Evolutionary conservation across 1,140 invertebrate genomes (phyloP).

Genomic region (Harpegnathos saltator): DNA sequence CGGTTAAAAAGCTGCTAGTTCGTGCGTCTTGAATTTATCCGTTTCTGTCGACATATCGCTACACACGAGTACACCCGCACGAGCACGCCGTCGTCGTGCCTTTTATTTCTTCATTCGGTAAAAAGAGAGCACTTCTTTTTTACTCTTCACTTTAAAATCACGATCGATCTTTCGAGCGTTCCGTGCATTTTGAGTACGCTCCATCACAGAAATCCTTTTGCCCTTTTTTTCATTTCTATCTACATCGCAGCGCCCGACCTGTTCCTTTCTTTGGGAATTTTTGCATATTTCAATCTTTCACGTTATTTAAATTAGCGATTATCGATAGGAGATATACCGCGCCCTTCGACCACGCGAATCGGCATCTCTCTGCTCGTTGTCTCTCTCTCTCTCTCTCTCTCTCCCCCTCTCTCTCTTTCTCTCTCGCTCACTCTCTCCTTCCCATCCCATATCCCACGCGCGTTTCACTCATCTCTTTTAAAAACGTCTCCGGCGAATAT

Average conservation of each 20-base stretch:
- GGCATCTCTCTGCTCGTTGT: neutral
- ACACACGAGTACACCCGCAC: neutral
- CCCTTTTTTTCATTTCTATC: slow-evolving; percentile 38
- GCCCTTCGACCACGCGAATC: neutral
- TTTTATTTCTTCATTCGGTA: slow-evolving; percentile 3
- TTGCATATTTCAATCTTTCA: slow-evolving; percentile 47
- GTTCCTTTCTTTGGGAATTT: slow-evolving; percentile 47
- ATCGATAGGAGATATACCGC: slow-evolving; percentile 39
- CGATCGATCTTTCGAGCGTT: slow-evolving; percentile 41
- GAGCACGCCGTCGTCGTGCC: neutral
- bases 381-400: neutral
- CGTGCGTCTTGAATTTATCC: neutral
- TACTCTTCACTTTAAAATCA: slow-evolving; percentile 38
- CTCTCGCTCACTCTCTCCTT: neutral
- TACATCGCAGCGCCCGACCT: slow-evolving; percentile 26
- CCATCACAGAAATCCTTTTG: slow-evolving; percentile 26
- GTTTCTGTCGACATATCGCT: slow-evolving; percentile 18
- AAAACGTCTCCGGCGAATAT: slow-evolving; percentile 48
- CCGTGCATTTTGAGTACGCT: slow-evolving; percentile 45
- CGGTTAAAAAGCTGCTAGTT: neutral
- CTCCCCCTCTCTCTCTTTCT: neutral
- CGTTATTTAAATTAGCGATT: slow-evolving; percentile 61
- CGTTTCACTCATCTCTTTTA: slow-evolving; percentile 2
- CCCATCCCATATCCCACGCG: no score
- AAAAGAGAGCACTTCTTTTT: neutral